A percentile compares a stretch with the other conserved stretches of the same genome.
phyloP scores from a whole-genome alignment of 2,797 vertebrate species.

The Margarornis squamiger region DNA sequence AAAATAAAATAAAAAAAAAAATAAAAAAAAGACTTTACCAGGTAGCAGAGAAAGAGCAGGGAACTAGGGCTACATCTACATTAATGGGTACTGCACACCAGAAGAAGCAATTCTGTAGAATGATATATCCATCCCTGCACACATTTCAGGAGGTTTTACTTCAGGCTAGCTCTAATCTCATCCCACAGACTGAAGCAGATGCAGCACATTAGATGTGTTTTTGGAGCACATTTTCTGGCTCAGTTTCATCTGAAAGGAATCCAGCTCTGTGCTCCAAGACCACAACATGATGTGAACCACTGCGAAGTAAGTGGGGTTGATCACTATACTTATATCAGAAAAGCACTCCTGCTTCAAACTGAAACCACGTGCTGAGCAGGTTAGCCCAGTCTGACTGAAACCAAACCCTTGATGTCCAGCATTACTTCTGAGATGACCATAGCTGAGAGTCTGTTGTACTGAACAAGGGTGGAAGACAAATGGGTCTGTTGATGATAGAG shows the following conservation, averaged over 20 bases:
- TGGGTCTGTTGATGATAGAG: neutral
- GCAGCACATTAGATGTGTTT: constrained; percentile 29
- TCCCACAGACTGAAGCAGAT: constrained; percentile 38
- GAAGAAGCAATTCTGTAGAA: neutral
- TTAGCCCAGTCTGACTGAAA: neutral
- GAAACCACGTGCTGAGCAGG: neutral
- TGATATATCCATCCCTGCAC: neutral
- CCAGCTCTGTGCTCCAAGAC: constrained; percentile 23
- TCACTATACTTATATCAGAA: neutral
- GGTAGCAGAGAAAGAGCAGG: neutral
- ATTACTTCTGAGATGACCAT: neutral
- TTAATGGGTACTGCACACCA: neutral
- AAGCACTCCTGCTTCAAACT: neutral
- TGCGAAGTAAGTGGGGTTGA: neutral
- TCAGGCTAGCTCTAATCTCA: neutral
- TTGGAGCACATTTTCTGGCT: constrained; percentile 51
- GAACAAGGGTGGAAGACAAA: neutral
- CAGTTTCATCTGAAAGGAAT: constrained; percentile 43
- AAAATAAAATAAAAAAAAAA: neutral
- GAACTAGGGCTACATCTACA: neutral
- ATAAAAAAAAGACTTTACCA: neutral
- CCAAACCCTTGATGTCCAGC: neutral
- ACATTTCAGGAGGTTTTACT: neutral
- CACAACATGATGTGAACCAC: neutral
- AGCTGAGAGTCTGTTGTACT: neutral